Evolutionary conservation across 2,113 vertebrate species (phyloP).

Genomic region (Tor tambroides): DNA sequence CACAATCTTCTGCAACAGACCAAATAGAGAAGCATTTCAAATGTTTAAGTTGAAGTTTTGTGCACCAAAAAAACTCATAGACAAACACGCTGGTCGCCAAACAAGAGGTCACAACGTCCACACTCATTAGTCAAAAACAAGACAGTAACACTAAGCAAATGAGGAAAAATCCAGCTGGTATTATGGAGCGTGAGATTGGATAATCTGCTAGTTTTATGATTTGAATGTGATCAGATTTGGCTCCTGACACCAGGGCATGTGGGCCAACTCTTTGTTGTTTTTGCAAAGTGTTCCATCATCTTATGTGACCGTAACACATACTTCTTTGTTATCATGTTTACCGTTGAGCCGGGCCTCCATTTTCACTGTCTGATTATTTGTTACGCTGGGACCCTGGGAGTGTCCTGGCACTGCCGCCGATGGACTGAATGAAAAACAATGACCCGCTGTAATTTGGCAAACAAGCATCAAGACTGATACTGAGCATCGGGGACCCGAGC

Average conservation of each 20-base stretch:
- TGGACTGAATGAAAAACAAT: slow-evolving; percentile 49
- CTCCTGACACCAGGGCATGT: neutral
- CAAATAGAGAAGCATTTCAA: neutral
- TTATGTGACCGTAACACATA: neutral
- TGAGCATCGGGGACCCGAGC: slow-evolving; percentile 3
- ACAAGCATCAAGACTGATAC: slow-evolving; percentile 35
- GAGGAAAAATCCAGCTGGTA: neutral
- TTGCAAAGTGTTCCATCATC: neutral
- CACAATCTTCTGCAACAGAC: neutral
- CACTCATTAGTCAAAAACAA: neutral
- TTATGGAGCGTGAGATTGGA: neutral
- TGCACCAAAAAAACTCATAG: neutral
- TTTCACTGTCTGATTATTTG: slow-evolving; percentile 45
- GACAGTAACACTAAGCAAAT: neutral
- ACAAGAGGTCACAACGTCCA: neutral
- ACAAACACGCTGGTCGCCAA: neutral
- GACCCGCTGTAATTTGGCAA: slow-evolving; percentile 47
- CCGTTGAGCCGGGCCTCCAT: slow-evolving; percentile 35
- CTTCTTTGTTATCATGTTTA: slow-evolving; percentile 51
- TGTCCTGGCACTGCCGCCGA: slow-evolving; percentile 26
- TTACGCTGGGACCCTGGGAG: slow-evolving; percentile 27
- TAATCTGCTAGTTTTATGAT: neutral
- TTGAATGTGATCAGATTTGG: slow-evolving; percentile 7
- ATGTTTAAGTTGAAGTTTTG: neutral
- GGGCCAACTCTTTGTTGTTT: neutral